Conservation (phyloP, 2,113 vertebrate species). For the Perognathus longimembris region DNA sequence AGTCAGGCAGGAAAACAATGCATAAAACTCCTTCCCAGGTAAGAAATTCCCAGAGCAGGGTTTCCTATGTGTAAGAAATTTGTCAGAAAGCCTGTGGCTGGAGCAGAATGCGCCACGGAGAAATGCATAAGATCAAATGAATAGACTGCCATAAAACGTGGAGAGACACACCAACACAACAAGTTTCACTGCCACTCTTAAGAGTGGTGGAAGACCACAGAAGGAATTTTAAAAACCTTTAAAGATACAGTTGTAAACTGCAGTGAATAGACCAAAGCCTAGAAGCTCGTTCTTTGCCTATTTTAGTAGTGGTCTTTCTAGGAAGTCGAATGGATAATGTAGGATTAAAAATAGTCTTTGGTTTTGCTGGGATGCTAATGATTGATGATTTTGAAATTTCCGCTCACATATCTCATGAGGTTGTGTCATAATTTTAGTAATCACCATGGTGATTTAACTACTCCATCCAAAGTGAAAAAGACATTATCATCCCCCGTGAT, state of each 20-base stretch:
- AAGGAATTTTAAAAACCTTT: neutral
- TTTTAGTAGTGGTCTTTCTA: slow-evolving; percentile 7
- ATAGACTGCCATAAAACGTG: neutral
- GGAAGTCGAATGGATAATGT: slow-evolving; percentile 15
- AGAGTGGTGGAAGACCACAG: neutral
- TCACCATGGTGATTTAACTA: slow-evolving; percentile 75
- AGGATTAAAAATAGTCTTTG: neutral
- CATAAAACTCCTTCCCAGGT: neutral
- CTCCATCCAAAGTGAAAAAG: slow-evolving; percentile 67
- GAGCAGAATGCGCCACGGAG: neutral
- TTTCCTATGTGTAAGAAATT: neutral
- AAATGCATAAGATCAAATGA: neutral
- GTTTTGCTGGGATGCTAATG: neutral
- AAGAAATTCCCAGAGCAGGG: neutral
- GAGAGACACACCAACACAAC: neutral
- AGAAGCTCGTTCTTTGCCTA: neutral
- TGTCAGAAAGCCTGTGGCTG: neutral
- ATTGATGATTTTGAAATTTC: slow-evolving; percentile 62
- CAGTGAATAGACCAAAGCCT: slow-evolving; percentile 40
- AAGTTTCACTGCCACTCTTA: neutral
- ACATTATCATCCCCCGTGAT: slow-evolving; percentile 53
- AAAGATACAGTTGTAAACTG: neutral
- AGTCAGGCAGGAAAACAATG: neutral
- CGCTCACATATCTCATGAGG: slow-evolving; percentile 42
- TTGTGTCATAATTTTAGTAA: slow-evolving; percentile 61